A percentile compares a stretch with the other conserved stretches of the same genome.
Evolutionary conservation across 2,888 invertebrate species (phyloP).

Genomic region (Pardosa pseudoannulata): DNA sequence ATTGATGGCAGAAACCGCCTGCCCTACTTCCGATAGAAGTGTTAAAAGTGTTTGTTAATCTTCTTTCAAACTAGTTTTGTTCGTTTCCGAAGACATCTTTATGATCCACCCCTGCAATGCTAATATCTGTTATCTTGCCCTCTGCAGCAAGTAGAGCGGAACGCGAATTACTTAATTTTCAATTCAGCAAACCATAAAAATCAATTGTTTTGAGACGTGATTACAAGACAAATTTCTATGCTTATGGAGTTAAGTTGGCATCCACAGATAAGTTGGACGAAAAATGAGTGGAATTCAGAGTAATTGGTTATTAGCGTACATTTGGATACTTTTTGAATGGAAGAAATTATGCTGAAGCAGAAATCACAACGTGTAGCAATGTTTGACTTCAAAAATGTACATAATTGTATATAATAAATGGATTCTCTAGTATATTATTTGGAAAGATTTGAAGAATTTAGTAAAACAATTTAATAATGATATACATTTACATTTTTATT

Average conservation of each 20-base stretch:
- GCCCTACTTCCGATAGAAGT: conserved; percentile 1
- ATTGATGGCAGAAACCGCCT: not conserved
- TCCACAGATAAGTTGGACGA: too few species aligned
- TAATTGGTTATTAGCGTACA: too few species aligned
- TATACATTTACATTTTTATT: too few species aligned
- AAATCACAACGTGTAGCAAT: too few species aligned
- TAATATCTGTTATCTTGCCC: conserved; percentile 3
- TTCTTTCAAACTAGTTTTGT: not conserved
- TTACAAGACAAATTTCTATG: not conserved
- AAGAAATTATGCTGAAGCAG: too few species aligned
- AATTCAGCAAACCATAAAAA: not conserved
- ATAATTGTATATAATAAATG: too few species aligned
- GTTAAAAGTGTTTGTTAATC: not conserved
- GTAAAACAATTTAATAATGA: too few species aligned
- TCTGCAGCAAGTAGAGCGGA: not conserved
- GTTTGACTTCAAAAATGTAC: too few species aligned
- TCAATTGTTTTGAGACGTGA: not conserved
- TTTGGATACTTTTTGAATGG: too few species aligned
- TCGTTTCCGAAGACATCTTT: not conserved
- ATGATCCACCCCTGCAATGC: not conserved
- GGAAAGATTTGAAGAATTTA: too few species aligned
- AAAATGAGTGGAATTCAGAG: too few species aligned
- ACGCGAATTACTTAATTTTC: not conserved
- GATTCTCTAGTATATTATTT: too few species aligned
- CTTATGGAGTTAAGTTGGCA: not conserved